Percentiles rank a stretch among this genome's conserved stretches.
phyloP scores from a whole-genome alignment of 2,888 invertebrate species.

The Xestobium rufovillosum region DNA sequence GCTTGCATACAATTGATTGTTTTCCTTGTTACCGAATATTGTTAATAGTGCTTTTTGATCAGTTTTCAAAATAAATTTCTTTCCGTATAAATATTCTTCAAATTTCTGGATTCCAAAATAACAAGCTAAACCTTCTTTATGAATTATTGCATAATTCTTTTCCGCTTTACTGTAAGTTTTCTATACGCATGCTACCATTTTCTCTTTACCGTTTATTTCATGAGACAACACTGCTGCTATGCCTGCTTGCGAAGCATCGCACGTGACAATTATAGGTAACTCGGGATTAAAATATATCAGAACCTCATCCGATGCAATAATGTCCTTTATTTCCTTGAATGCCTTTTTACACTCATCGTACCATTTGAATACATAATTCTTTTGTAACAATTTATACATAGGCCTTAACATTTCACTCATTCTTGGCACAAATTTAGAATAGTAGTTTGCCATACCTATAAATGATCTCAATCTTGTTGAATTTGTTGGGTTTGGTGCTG shows the following conservation, averaged over 20 bases:
- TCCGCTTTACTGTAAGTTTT: constrained; percentile 3
- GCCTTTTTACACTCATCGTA: neutral
- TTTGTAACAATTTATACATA: constrained; percentile 1
- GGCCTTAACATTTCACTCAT: neutral
- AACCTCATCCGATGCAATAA: neutral
- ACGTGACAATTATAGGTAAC: neutral
- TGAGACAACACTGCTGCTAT: constrained; percentile 1
- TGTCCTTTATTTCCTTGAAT: neutral
- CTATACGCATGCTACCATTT: neutral
- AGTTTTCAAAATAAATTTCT: constrained; percentile 3
- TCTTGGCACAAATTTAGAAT: neutral
- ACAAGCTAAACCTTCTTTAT: constrained; percentile 3
- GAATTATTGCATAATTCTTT: constrained; percentile 3
- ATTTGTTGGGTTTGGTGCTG: neutral
- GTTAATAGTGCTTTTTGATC: constrained; percentile 4
- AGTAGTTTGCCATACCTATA: constrained; percentile 1
- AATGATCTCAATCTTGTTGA: neutral
- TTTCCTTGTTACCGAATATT: constrained; percentile 5
- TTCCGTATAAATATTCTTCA: neutral
- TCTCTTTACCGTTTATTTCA: constrained; percentile 3
- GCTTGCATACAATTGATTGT: neutral
- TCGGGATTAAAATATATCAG: constrained; percentile 2
- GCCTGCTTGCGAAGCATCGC: neutral
- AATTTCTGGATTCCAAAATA: constrained; percentile 4
- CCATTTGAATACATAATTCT: neutral